Conservation (phyloP, 1,140 invertebrate genomes). For the Centruroides sculpturatus region DNA sequence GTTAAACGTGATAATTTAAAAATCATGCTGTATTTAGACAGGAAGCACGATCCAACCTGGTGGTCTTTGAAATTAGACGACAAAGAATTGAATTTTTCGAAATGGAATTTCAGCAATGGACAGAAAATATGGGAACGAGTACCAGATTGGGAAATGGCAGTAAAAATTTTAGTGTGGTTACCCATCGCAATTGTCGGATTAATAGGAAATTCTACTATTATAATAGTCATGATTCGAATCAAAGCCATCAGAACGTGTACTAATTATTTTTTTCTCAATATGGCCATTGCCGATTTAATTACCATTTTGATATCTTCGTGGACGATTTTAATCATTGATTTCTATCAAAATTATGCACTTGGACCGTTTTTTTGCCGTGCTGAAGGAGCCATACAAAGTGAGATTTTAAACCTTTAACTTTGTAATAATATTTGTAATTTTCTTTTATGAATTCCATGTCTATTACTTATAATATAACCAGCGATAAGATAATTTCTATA, state of each 20-base stretch:
- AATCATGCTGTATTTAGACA: too few relatives aligned
- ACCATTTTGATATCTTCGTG: constrained; percentile 56
- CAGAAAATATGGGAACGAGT: constrained; percentile 44
- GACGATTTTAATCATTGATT: constrained; percentile 50
- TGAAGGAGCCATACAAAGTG: constrained; percentile 52
- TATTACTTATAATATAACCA: too few relatives aligned
- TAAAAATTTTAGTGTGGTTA: constrained; percentile 43
- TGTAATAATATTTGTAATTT: too few relatives aligned
- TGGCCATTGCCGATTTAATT: constrained; percentile 57
- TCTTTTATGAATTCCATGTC: too few relatives aligned
- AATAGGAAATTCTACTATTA: constrained; percentile 51
- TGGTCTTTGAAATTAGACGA: too few relatives aligned
- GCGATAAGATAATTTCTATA: too few relatives aligned
- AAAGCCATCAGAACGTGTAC: constrained; percentile 54
- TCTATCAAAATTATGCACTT: constrained; percentile 58
- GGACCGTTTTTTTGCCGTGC: constrained; percentile 48
- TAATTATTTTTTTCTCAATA: constrained; percentile 61
- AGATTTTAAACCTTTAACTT: constrained; percentile 9
- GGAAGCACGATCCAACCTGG: too few relatives aligned
- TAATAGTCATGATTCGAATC: constrained; percentile 49
- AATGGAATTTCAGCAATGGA: constrained; percentile 30
- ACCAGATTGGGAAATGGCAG: constrained; percentile 39
- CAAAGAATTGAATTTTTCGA: constrained; percentile 8
- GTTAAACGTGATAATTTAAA: too few relatives aligned
- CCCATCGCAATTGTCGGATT: constrained; percentile 49